phyloP scores from a whole-genome alignment of 2,113 vertebrate species.

The Rhinichthys klamathensis region DNA sequence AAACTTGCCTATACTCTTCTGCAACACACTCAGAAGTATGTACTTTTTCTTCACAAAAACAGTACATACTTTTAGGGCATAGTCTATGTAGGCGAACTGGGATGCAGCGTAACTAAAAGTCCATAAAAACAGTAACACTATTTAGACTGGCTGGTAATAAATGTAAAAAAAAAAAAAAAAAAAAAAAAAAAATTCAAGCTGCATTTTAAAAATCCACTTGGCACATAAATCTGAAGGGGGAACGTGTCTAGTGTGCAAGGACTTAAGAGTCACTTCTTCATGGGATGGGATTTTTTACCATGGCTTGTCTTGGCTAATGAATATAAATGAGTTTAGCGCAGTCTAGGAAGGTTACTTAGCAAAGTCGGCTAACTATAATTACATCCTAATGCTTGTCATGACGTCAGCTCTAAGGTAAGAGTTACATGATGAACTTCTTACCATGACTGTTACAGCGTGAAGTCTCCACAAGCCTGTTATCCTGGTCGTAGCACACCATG shows the following conservation, averaged over 20 bases:
- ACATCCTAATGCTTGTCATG: too few species aligned
- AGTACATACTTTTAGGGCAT: too few species aligned
- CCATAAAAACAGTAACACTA: too few species aligned
- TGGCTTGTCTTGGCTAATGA: background rate
- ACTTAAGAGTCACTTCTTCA: background rate
- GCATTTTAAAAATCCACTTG: background rate
- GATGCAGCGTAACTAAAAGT: too few species aligned
- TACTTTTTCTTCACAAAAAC: too few species aligned
- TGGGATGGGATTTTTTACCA: background rate
- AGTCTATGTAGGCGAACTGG: too few species aligned
- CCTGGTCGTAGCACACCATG: slow-evolving; percentile 96
- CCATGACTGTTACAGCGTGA: slow-evolving; percentile 95
- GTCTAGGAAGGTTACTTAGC: background rate
- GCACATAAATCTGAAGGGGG: background rate
- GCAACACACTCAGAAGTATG: too few species aligned
- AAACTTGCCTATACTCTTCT: too few species aligned
- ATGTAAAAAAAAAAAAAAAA: background rate
- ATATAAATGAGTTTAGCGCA: background rate
- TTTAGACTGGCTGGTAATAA: background rate
- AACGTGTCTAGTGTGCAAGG: too few species aligned
- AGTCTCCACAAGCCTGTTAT: slow-evolving; percentile 90
- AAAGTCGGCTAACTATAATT: too few species aligned
- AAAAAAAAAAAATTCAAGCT: background rate
- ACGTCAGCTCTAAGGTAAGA: too few species aligned
- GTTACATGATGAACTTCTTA: slow-evolving; percentile 61